Conservation (phyloP, 2,113 vertebrate species). For the Colossoma macropomum region DNA sequence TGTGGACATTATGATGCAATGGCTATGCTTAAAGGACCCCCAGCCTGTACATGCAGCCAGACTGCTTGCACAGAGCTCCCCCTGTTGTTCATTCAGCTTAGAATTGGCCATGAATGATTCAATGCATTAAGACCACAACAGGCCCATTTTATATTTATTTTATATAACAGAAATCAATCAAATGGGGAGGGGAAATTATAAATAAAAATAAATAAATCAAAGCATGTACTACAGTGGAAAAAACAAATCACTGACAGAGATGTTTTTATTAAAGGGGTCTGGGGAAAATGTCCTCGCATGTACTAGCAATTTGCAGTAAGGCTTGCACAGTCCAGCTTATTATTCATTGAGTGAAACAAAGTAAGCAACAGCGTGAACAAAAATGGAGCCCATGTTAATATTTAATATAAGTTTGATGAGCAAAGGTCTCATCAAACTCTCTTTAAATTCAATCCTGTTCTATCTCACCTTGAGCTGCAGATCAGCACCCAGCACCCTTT, state of each 20-base stretch:
- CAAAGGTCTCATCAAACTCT: too few species aligned
- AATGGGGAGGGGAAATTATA: background rate
- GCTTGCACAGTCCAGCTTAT: background rate
- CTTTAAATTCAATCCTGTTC: background rate
- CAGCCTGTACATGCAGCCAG: background rate
- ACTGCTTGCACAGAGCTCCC: background rate
- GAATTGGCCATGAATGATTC: background rate
- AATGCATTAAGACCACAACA: background rate
- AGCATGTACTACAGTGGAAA: background rate
- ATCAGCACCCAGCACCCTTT: slow-evolving; percentile 86
- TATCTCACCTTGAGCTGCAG: slow-evolving; percentile 88
- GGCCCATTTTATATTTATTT: background rate
- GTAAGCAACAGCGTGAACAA: background rate
- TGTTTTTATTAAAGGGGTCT: too few species aligned
- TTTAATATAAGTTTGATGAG: background rate
- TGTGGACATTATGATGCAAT: slow-evolving; percentile 22
- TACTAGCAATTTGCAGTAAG: background rate
- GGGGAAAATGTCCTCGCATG: background rate
- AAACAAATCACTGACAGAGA: background rate
- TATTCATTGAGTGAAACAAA: background rate
- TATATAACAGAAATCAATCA: background rate
- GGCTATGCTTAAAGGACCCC: background rate
- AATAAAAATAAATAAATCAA: too few species aligned
- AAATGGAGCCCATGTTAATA: background rate
- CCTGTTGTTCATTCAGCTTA: background rate